Evolutionary conservation across 2,113 vertebrate genomes (phyloP).

Genomic region (Phylloscopus whistleri): DNA sequence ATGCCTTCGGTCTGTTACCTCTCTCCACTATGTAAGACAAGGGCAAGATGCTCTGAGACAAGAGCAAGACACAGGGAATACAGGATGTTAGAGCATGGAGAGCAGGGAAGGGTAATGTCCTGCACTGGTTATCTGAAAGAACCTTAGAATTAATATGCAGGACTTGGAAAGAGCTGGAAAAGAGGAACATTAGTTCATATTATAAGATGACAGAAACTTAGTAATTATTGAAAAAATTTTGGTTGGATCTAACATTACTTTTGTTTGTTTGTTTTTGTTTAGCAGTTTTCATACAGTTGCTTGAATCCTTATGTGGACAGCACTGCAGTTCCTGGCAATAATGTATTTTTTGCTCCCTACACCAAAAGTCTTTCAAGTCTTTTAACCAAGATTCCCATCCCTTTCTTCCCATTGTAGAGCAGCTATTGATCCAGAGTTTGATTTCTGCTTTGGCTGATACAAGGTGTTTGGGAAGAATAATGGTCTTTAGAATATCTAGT

Average conservation of each 20-base stretch:
- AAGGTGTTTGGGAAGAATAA: neutral
- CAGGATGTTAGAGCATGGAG: neutral
- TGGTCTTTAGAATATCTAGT: neutral
- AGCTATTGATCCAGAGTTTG: neutral
- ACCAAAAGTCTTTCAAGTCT: neutral
- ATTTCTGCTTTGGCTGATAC: neutral
- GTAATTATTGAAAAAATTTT: neutral
- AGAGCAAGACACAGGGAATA: neutral
- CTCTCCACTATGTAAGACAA: neutral
- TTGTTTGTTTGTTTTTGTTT: neutral
- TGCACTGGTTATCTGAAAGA: neutral
- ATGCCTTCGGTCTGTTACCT: neutral
- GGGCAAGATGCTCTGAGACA: neutral
- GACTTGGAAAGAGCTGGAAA: neutral
- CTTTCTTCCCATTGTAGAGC: neutral
- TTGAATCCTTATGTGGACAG: neutral
- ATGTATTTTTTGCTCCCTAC: neutral
- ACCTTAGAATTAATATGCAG: too few relatives aligned
- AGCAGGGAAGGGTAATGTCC: neutral
- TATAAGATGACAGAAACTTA: neutral
- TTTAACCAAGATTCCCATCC: neutral
- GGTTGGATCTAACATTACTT: neutral
- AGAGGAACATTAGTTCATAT: neutral
- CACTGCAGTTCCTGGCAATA: neutral
- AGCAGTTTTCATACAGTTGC: neutral